Conservation (phyloP, 1,140 invertebrate species). For the Drosophila guanche region DNA sequence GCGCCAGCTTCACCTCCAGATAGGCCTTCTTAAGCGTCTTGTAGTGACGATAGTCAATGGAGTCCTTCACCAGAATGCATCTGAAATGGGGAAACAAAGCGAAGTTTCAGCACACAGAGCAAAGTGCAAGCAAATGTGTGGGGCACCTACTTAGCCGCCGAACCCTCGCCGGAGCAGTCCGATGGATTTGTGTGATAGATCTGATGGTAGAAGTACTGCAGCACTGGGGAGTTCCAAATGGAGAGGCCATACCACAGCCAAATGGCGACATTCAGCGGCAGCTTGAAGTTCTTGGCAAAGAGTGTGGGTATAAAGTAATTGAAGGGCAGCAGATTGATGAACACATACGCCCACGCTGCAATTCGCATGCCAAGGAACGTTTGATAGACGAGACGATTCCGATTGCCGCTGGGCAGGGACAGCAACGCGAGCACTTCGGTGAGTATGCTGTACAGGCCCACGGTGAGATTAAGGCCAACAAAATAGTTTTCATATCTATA, state of each 20-base stretch:
- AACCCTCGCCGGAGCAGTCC: slow-evolving; percentile 80
- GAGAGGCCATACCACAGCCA: slow-evolving; percentile 82
- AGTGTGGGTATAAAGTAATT: slow-evolving; percentile 81
- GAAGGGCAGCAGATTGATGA: slow-evolving; percentile 76
- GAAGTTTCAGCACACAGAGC: not conserved
- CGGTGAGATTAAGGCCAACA: slow-evolving; percentile 74
- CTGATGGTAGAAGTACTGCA: slow-evolving; percentile 82
- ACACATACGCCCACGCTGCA: slow-evolving; percentile 74
- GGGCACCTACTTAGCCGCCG: slow-evolving; percentile 68
- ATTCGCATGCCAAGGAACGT: slow-evolving; percentile 74
- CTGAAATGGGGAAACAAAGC: slow-evolving; percentile 20
- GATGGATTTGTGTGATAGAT: slow-evolving; percentile 77
- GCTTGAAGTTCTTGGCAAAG: slow-evolving; percentile 81
- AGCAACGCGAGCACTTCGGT: slow-evolving; percentile 69
- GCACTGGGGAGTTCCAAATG: slow-evolving; percentile 81
- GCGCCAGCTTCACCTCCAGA: slow-evolving; percentile 76
- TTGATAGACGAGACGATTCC: slow-evolving; percentile 72
- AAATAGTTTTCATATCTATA: slow-evolving; percentile 83
- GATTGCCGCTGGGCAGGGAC: slow-evolving; percentile 67
- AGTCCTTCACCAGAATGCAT: slow-evolving; percentile 78
- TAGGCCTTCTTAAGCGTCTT: slow-evolving; percentile 78
- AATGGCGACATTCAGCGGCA: slow-evolving; percentile 71
- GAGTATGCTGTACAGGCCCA: slow-evolving; percentile 76
- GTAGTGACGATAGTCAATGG: slow-evolving; percentile 75
- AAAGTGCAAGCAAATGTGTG: no score